phyloP scores from a whole-genome alignment of 2,113 vertebrate species.

The Dermatemys mawii region DNA sequence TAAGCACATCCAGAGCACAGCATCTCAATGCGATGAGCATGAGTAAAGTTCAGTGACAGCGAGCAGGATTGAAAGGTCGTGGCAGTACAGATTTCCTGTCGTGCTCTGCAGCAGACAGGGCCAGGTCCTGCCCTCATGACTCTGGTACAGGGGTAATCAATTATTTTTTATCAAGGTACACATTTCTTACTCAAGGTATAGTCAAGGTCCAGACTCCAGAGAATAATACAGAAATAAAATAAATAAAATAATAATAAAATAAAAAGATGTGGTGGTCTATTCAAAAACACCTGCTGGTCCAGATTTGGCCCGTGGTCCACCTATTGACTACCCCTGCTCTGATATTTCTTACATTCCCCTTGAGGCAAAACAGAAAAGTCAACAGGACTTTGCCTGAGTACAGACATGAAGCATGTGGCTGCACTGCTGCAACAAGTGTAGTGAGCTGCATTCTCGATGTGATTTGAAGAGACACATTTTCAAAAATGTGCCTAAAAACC shows the following conservation, averaged over 20 bases:
- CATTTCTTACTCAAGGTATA: background rate
- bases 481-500: background rate
- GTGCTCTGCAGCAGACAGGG: background rate
- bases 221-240: background rate
- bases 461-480: background rate
- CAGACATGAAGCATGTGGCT: background rate
- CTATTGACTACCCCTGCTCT: background rate
- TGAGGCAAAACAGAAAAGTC: background rate
- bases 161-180: background rate
- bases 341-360: background rate
- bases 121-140: accelerated
- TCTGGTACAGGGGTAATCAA: background rate
- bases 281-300: background rate
- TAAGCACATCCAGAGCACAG: accelerated
- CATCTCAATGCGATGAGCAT: background rate
- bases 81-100: background rate
- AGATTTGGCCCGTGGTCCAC: background rate
- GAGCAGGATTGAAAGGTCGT: background rate
- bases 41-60: background rate
- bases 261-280: background rate
- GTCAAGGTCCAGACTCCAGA: background rate
- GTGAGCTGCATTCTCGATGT: background rate
- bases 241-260: background rate
- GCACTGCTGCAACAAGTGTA: background rate
- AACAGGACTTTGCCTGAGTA: background rate